Conservation (phyloP, 1,140 invertebrate genomes). For the Stegodyphus mimosarum region DNA sequence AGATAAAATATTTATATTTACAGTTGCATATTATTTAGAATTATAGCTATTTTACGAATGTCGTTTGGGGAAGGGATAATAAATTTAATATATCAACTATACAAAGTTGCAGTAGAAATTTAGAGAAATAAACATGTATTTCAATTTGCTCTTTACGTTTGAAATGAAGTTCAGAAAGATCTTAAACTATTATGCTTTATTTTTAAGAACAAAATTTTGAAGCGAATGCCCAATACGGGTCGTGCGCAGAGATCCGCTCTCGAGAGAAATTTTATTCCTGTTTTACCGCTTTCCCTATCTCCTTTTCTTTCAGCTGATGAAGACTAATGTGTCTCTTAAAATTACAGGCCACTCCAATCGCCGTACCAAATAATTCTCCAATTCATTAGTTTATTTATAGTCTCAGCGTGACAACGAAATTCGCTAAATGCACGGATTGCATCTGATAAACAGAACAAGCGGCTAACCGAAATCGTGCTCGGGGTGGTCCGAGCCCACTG, state of each 20-base stretch:
- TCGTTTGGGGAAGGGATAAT: too few relatives aligned
- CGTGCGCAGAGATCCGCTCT: constrained; percentile 27
- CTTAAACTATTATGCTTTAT: too few relatives aligned
- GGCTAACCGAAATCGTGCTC: constrained; percentile 25
- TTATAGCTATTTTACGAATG: too few relatives aligned
- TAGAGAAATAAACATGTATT: too few relatives aligned
- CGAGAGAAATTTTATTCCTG: constrained; percentile 13
- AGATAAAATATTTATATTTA: too few relatives aligned
- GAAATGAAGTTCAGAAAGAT: too few relatives aligned
- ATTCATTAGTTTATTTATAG: constrained; percentile 60
- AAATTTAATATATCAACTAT: too few relatives aligned
- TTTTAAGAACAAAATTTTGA: too few relatives aligned
- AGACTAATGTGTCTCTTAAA: constrained; percentile 53
- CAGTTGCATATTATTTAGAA: too few relatives aligned
- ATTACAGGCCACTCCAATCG: constrained; percentile 46
- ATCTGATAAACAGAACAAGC: constrained; percentile 37
- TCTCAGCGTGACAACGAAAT: constrained; percentile 54
- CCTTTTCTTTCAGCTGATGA: constrained; percentile 43
- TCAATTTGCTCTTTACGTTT: too few relatives aligned
- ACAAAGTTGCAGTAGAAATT: too few relatives aligned
- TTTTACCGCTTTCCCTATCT: background rate
- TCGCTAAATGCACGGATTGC: constrained; percentile 53
- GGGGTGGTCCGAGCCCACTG: constrained; percentile 20
- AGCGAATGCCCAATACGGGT: constrained; percentile 1
- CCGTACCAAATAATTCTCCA: constrained; percentile 54